Evolutionary conservation across 2,888 invertebrate species (phyloP).

Genomic region (Hypena proboscidalis): DNA sequence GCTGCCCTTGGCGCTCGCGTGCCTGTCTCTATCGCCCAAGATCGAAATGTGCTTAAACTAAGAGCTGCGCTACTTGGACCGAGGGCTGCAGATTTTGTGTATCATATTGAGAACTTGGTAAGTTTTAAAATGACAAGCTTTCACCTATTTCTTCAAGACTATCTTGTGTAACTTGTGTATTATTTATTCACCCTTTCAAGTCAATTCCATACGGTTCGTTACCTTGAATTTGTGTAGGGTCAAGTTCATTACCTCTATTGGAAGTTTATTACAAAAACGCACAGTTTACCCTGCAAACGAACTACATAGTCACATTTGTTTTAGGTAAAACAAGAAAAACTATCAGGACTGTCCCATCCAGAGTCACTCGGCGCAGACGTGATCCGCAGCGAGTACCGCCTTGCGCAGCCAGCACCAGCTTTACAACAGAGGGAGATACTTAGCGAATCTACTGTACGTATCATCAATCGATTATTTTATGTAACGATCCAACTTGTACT

Average conservation of each 20-base stretch:
- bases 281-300: no score
- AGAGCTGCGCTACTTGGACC: slow-evolving; percentile 89
- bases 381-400: slow-evolving; percentile 76
- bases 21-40: slow-evolving; percentile 67
- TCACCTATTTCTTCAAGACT: no score
- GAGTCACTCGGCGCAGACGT: slow-evolving; percentile 68
- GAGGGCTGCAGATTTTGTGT: slow-evolving; percentile 91
- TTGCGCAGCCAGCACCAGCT: slow-evolving; percentile 60
- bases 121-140: no score
- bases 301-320: neutral
- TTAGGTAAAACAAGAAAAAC: slow-evolving; percentile 76
- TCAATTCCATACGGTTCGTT: no score
- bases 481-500: no score
- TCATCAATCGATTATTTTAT: no score
- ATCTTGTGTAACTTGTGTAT: no score
- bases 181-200: no score
- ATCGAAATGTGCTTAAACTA: slow-evolving; percentile 78
- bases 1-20: slow-evolving; percentile 64
- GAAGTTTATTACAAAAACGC: no score
- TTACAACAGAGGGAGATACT: slow-evolving; percentile 89
- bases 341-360: slow-evolving; percentile 47
- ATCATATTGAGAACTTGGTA: slow-evolving; percentile 91
- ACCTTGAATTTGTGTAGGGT: no score
- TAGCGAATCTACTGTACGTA: slow-evolving; percentile 86
- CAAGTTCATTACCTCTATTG: no score